Conservation (phyloP, 2,797 vertebrate species). For the Clarias pachynema region DNA sequence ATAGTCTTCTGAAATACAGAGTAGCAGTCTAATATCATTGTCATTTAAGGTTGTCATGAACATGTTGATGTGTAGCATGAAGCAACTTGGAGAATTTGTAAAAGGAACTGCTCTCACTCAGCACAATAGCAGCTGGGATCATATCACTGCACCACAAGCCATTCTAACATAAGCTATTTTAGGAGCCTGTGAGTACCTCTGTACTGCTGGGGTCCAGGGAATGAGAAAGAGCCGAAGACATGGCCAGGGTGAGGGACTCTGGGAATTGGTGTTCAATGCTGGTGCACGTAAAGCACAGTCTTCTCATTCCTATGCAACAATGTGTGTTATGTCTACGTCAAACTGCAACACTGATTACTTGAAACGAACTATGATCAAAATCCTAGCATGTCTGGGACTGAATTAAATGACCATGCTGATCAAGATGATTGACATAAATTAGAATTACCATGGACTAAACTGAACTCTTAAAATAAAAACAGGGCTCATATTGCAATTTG, state of each 20-base stretch:
- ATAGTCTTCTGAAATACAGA: conserved; percentile 22
- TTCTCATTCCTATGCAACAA: conserved; percentile 41
- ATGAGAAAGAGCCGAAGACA: conserved; percentile 45
- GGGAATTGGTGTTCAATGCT: conserved; percentile 40
- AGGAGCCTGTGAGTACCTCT: conserved; percentile 46
- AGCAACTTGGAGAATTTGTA: conserved; percentile 50
- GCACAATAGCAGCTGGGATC: conserved; percentile 58
- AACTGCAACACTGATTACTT: conserved; percentile 49
- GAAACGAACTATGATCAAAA: conserved; percentile 16
- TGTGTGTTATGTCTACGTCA: conserved; percentile 30
- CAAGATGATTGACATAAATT: conserved; percentile 36
- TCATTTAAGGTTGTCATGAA: conserved; percentile 36
- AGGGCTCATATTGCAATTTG: conserved; percentile 10
- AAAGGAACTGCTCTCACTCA: conserved; percentile 59
- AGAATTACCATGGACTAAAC: conserved; percentile 38
- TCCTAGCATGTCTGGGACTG: neutral
- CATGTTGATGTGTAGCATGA: neutral
- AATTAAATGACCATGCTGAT: conserved; percentile 43
- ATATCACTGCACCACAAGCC: conserved; percentile 49
- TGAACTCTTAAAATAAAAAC: conserved; percentile 1
- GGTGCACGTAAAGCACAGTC: conserved; percentile 32
- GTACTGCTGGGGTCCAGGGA: conserved; percentile 44
- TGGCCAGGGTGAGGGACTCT: conserved; percentile 34
- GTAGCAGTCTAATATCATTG: conserved; percentile 7
- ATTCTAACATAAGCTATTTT: conserved; percentile 60